These are phyloP conservation scores for Geopemphigus sp. DNA, from an alignment of 1,140 invertebrate species.

Conservation along the genomic window DNA sequence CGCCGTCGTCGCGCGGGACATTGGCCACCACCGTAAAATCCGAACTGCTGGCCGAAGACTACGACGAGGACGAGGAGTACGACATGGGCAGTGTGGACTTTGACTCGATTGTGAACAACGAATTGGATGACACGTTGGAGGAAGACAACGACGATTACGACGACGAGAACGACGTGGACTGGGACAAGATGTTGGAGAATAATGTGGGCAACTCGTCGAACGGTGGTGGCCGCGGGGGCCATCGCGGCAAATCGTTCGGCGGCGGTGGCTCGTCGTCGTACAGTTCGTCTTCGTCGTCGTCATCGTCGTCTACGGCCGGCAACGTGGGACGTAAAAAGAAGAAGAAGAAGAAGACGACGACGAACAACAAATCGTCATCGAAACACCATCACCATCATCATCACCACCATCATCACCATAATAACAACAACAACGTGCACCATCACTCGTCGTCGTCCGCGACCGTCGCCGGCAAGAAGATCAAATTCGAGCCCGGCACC, in stretches of 20 bases:
- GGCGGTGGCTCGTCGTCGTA: not conserved
- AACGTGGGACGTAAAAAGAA: not conserved
- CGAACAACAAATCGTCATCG: not conserved
- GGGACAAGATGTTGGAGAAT: constrained; percentile 13
- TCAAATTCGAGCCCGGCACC: constrained; percentile 8
- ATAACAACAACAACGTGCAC: too few species aligned
- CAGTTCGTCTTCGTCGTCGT: not conserved
- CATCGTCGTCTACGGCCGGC: too few species aligned
- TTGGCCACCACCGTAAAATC: not conserved
- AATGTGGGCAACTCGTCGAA: not conserved
- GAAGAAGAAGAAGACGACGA: constrained; percentile 34
- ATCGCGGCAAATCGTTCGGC: not conserved
- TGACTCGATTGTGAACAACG: constrained; percentile 33
- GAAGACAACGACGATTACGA: constrained; percentile 32
- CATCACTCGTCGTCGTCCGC: too few species aligned
- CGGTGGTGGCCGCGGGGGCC: not conserved
- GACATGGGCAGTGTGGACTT: constrained; percentile 22
- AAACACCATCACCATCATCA: not conserved
- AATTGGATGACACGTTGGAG: constrained; percentile 31
- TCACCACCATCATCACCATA: not conserved
- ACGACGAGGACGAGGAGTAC: constrained; percentile 22
- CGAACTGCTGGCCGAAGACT: not conserved
- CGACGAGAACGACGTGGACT: constrained; percentile 40
- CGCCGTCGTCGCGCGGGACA: too few species aligned
- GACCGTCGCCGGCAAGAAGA: not conserved